Evolutionary conservation across 2,113 vertebrate genomes (phyloP).

Genomic region (Pristiophorus japonicus): DNA sequence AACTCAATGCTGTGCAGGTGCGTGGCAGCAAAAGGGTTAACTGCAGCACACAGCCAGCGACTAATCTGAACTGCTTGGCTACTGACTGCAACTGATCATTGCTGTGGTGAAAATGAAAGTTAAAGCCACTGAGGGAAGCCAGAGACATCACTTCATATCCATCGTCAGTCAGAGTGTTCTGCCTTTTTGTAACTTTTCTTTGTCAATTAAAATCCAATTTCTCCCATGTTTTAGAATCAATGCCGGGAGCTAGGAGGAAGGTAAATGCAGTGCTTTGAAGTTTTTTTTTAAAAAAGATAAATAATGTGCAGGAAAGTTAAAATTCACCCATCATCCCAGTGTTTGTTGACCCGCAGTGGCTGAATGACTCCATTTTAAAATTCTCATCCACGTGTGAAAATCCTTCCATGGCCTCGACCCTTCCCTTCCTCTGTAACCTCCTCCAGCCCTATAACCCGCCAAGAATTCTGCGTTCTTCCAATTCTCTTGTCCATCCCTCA

Average conservation of each 20-base stretch:
- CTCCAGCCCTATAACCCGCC: no score
- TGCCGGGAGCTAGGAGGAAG: not conserved
- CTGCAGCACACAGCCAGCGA: not conserved
- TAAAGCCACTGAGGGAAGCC: not conserved
- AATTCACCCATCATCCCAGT: not conserved
- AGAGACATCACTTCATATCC: not conserved
- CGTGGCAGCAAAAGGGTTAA: not conserved
- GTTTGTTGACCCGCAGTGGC: not conserved
- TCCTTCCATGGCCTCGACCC: not conserved
- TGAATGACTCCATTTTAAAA: not conserved
- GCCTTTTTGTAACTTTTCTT: not conserved
- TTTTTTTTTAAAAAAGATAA: not conserved
- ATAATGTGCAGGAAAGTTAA: not conserved
- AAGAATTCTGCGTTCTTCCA: no score
- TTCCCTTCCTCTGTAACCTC: no score
- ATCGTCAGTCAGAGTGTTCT: not conserved
- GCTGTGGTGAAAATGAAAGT: not conserved
- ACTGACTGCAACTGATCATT: not conserved
- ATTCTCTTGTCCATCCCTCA: no score
- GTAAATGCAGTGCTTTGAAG: not conserved
- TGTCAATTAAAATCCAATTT: not conserved
- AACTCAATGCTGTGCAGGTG: no score
- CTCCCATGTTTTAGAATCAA: not conserved
- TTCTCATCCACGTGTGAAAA: not conserved
- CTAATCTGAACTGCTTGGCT: not conserved